These are phyloP conservation scores for Melitaea cinxia DNA, from an alignment of 1,140 invertebrate genomes.

Conservation along the genomic window DNA sequence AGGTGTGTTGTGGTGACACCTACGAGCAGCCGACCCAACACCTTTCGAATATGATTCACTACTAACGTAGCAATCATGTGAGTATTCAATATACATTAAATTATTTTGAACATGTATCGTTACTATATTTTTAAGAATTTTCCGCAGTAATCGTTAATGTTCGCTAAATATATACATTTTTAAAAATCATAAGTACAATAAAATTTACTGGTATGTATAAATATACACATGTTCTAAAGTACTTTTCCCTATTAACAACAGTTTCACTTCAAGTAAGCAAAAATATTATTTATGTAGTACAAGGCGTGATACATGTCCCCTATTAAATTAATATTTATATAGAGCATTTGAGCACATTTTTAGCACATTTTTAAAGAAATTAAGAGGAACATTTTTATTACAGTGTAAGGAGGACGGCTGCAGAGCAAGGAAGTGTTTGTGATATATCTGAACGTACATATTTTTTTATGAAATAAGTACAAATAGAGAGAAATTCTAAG, in stretches of 20 bases:
- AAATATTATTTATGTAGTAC: too few relatives aligned
- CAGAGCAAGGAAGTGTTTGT: conserved; percentile 57
- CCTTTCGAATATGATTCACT: conserved; percentile 83
- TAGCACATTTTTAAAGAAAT: conserved; percentile 7
- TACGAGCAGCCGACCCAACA: conserved; percentile 81
- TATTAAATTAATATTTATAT: too few relatives aligned
- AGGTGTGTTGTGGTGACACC: conserved; percentile 87
- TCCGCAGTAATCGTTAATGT: too few relatives aligned
- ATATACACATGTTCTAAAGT: too few relatives aligned
- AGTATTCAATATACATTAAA: conserved; percentile 48
- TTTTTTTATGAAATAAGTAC: conserved; percentile 80
- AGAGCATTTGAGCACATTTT: too few relatives aligned
- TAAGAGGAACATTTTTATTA: conserved; percentile 48
- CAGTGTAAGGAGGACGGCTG: conserved; percentile 71
- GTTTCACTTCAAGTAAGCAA: too few relatives aligned
- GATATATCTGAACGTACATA: conserved; percentile 76
- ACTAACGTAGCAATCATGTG: conserved; percentile 78
- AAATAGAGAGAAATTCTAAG: conserved; percentile 62
- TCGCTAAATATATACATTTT: too few relatives aligned
- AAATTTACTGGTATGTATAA: too few relatives aligned
- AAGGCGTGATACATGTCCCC: too few relatives aligned
- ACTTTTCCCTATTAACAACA: too few relatives aligned
- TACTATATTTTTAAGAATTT: too few relatives aligned
- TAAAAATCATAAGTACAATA: too few relatives aligned
- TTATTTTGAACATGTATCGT: background rate